phyloP scores from a whole-genome alignment of 2,113 vertebrate species.

The Tetrao urogallus region DNA sequence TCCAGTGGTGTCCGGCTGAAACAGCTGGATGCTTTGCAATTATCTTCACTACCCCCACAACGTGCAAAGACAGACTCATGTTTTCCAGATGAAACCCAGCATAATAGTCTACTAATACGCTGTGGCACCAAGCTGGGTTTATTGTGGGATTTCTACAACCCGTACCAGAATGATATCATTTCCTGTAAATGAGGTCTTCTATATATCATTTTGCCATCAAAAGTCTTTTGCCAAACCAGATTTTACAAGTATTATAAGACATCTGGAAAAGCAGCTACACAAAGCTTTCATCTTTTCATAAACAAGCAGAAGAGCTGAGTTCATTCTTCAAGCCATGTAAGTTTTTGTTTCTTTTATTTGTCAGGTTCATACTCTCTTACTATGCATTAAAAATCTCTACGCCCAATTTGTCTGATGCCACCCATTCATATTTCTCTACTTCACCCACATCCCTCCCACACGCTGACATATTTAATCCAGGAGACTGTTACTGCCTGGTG shows the following conservation, averaged over 20 bases:
- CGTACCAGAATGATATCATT: constrained; percentile 78
- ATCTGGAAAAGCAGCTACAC: constrained; percentile 63
- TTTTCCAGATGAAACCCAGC: constrained; percentile 63
- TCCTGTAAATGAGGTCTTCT: constrained; percentile 80
- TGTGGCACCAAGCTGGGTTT: constrained; percentile 79
- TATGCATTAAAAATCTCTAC: background rate
- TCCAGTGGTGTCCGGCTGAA: constrained; percentile 56
- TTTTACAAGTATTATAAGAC: constrained; percentile 72
- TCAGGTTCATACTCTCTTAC: background rate
- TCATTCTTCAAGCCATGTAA: constrained; percentile 1
- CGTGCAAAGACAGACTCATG: constrained; percentile 56
- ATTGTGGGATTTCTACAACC: constrained; percentile 78
- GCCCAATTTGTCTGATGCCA: background rate
- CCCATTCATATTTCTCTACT: background rate
- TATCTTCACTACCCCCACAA: constrained; percentile 55
- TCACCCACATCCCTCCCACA: background rate
- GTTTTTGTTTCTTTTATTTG: constrained; percentile 4
- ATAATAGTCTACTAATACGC: constrained; percentile 71
- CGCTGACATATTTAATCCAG: background rate
- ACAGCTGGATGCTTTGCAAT: constrained; percentile 76
- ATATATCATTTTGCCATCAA: constrained; percentile 76
- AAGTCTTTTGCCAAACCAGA: constrained; percentile 72
- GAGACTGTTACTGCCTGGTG: rapidly evolving
- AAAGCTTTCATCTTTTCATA: constrained; percentile 56
- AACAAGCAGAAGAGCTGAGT: constrained; percentile 28